Evolutionary conservation across 2,888 invertebrate genomes (phyloP).

Genomic region (Drymonia ruficornis): DNA sequence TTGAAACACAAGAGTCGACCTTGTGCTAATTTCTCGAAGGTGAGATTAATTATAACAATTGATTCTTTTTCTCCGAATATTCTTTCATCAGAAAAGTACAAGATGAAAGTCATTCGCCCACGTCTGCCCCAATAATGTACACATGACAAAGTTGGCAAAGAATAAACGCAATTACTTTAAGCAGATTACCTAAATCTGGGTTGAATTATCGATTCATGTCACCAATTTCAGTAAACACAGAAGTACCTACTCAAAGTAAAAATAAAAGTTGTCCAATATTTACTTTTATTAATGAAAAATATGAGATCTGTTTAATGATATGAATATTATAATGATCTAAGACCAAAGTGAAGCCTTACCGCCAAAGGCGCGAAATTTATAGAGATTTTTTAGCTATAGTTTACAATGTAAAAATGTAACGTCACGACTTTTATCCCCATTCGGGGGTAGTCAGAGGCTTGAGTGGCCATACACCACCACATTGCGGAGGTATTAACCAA

Average conservation of each 20-base stretch:
- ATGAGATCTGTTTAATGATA: not conserved
- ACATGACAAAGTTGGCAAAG: conserved; percentile 8
- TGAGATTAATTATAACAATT: conserved; percentile 17
- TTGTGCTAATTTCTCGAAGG: conserved; percentile 25
- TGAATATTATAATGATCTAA: too few relatives aligned
- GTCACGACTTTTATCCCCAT: too few relatives aligned
- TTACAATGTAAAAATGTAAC: too few relatives aligned
- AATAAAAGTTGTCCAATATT: not conserved
- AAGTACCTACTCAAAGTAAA: not conserved
- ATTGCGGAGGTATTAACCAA: too few relatives aligned
- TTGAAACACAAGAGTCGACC: conserved; percentile 27
- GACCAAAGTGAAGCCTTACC: too few relatives aligned
- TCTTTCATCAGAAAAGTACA: not conserved
- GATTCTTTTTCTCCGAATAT: conserved; percentile 11
- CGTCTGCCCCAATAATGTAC: not conserved
- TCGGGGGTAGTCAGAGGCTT: too few relatives aligned
- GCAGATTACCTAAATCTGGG: conserved; percentile 8
- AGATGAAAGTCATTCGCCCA: not conserved
- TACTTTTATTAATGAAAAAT: not conserved
- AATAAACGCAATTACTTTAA: conserved; percentile 7
- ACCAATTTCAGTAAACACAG: not conserved
- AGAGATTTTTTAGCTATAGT: too few relatives aligned
- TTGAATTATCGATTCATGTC: conserved; percentile 9
- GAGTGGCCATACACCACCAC: too few relatives aligned
- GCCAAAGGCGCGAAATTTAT: too few relatives aligned